Conservation (phyloP, 2,113 vertebrate species). For the Leptocoma aspasia region DNA sequence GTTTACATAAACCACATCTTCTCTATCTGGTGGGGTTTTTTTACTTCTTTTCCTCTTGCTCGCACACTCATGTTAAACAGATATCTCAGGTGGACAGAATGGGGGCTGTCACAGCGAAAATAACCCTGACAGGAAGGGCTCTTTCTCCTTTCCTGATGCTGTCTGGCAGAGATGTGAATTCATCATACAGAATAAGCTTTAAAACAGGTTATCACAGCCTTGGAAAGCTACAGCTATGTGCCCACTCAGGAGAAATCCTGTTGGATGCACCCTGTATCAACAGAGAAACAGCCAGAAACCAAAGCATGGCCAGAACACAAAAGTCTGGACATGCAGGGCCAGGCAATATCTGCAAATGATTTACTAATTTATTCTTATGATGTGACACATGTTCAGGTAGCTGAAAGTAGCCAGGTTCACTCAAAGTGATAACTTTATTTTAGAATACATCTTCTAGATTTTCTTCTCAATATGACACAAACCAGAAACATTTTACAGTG, state of each 20-base stretch:
- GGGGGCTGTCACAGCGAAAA: neutral
- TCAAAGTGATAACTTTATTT: neutral
- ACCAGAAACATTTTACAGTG: neutral
- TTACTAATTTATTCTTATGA: neutral
- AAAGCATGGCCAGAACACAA: neutral
- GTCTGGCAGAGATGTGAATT: neutral
- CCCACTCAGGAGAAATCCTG: neutral
- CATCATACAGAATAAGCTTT: neutral
- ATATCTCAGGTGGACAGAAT: neutral
- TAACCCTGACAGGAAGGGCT: neutral
- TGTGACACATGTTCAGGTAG: neutral
- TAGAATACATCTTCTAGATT: neutral
- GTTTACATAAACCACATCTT: neutral
- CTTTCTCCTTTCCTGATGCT: neutral
- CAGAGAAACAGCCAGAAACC: neutral
- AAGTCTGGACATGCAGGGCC: neutral
- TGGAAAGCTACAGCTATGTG: neutral
- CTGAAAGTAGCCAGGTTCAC: neutral
- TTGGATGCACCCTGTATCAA: accelerated
- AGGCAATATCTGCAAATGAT: neutral
- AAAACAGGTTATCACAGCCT: neutral
- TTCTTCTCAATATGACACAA: neutral
- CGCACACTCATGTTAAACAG: neutral
- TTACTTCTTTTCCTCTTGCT: neutral
- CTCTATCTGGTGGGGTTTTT: neutral